Percentiles rank a stretch among this genome's conserved stretches.
Conservation (phyloP, 2,888 invertebrate genomes). For the Luperina nickerlii region DNA sequence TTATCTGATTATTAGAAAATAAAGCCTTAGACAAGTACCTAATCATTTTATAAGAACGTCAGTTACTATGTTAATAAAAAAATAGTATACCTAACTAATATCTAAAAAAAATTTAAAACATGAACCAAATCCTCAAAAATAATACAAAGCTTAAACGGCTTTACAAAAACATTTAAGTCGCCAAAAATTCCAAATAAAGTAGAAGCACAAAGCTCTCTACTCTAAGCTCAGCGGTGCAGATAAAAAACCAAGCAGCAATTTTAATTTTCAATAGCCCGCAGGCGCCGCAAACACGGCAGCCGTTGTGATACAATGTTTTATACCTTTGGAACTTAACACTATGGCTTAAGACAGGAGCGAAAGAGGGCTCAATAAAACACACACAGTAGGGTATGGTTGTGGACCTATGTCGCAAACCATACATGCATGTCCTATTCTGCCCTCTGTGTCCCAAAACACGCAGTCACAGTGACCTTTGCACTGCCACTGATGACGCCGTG, state of each 20-base stretch:
- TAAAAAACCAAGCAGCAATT: constrained; percentile 83
- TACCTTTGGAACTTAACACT: constrained; percentile 73
- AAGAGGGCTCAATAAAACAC: neutral
- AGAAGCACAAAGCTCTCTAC: constrained; percentile 73
- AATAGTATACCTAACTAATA: neutral
- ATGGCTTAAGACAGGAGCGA: constrained; percentile 65
- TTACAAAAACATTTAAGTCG: constrained; percentile 30
- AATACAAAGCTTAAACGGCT: constrained; percentile 9
- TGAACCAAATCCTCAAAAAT: neutral
- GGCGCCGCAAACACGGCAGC: constrained; percentile 81
- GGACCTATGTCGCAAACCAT: neutral
- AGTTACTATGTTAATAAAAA: neutral
- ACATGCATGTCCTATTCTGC: neutral
- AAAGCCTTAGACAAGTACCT: too few species aligned
- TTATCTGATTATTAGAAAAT: too few species aligned
- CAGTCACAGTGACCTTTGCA: too few species aligned
- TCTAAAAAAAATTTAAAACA: neutral
- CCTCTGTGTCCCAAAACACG: neutral
- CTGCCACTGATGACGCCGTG: too few species aligned
- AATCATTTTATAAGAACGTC: neutral
- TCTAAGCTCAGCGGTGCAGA: constrained; percentile 78
- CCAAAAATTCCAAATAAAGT: constrained; percentile 55
- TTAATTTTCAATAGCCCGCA: constrained; percentile 88
- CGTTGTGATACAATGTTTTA: constrained; percentile 81
- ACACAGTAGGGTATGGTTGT: neutral